phyloP scores from a whole-genome alignment of 2,797 vertebrate species.

The Alectoris magna region DNA sequence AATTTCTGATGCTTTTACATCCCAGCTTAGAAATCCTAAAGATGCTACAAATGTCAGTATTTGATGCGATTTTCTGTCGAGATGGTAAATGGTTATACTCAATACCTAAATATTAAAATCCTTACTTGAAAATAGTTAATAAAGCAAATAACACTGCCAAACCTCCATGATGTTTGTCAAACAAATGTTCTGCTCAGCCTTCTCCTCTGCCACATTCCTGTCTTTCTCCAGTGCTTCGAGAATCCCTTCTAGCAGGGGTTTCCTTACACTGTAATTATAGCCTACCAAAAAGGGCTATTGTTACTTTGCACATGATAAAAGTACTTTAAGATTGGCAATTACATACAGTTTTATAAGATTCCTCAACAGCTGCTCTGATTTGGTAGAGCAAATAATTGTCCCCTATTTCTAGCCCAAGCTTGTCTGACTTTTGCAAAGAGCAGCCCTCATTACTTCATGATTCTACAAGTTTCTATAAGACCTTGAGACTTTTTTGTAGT shows the following conservation, averaged over 20 bases:
- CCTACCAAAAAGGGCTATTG: not conserved
- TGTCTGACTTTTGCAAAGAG: conserved; percentile 5
- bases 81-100: not conserved
- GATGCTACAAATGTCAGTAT: not conserved
- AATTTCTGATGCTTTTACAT: not conserved
- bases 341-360: not conserved
- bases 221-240: not conserved
- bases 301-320: conserved; percentile 6
- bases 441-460: not conserved
- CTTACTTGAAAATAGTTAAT: not conserved
- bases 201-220: not conserved
- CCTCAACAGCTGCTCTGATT: not conserved
- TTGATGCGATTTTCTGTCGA: not conserved
- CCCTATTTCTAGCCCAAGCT: conserved; percentile 12
- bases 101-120: not conserved
- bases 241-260: not conserved
- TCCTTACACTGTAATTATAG: not conserved
- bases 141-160: not conserved
- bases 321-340: conserved; percentile 13
- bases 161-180: not conserved
- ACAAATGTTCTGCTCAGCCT: not conserved
- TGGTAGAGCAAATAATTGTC: conserved; percentile 37
- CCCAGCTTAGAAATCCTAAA: not conserved
- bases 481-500: not conserved
- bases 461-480: not conserved